Conservation (phyloP, 2,797 vertebrate species). For the Alca torda region DNA sequence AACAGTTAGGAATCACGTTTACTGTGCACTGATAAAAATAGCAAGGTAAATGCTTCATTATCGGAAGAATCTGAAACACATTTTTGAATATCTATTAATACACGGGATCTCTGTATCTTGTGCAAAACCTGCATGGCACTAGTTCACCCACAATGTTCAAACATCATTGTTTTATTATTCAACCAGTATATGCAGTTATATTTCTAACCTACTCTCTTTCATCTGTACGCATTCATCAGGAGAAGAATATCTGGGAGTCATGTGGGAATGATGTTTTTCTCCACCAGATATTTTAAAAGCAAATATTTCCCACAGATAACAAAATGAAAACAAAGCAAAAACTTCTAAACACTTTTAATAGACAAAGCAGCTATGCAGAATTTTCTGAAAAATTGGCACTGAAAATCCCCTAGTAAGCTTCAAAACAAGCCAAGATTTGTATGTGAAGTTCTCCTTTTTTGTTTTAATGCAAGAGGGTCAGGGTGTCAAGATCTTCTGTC, state of each 20-base stretch:
- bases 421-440: background rate
- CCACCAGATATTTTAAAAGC: slow-evolving; percentile 31
- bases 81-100: background rate
- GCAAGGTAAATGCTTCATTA: background rate
- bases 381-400: slow-evolving; percentile 8
- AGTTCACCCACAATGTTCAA: background rate
- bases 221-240: background rate
- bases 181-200: background rate
- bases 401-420: background rate
- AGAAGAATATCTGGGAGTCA: slow-evolving; percentile 6
- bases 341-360: background rate
- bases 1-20: background rate
- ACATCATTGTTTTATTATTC: background rate
- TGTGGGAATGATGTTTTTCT: slow-evolving; percentile 12
- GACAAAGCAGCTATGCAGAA: background rate
- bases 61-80: background rate
- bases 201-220: slow-evolving; percentile 45
- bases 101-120: background rate
- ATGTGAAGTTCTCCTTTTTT: background rate
- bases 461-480: background rate
- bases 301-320: slow-evolving; percentile 32
- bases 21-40: background rate
- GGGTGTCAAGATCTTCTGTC: background rate
- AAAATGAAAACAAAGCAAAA: slow-evolving; percentile 33
- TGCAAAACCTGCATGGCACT: background rate